Percentiles rank a stretch among this genome's conserved stretches.
phyloP scores from a whole-genome alignment of 2,113 vertebrate species.

The Ammodytes marinus region DNA sequence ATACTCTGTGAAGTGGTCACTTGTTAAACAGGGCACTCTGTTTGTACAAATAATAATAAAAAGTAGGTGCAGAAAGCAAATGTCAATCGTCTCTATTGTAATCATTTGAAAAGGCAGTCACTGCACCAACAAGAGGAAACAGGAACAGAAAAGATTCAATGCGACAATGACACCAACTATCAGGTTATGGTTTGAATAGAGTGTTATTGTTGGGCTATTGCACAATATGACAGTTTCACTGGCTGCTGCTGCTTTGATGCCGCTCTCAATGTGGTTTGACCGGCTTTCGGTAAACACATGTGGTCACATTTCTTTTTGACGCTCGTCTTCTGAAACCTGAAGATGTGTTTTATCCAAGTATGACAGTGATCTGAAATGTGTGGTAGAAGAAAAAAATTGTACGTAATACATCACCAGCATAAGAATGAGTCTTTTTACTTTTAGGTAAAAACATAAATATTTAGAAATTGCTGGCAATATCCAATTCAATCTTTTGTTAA shows the following conservation, averaged over 20 bases:
- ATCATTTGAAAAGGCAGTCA: background rate
- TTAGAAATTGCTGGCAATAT: background rate
- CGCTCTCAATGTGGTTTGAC: slow-evolving; percentile 34
- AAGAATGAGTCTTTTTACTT: background rate
- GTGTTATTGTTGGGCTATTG: background rate
- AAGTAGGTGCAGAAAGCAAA: background rate
- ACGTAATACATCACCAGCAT: background rate
- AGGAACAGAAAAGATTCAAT: background rate
- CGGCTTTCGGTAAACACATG: slow-evolving; percentile 57
- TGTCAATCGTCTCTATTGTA: background rate
- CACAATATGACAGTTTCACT: background rate
- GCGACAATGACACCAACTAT: background rate
- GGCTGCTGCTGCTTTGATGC: background rate
- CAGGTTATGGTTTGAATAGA: background rate
- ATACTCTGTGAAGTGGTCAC: background rate
- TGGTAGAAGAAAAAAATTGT: background rate
- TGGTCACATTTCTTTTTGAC: background rate
- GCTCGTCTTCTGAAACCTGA: background rate
- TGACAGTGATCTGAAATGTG: background rate
- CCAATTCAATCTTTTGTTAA: background rate
- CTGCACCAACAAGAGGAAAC: background rate
- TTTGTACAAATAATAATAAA: background rate
- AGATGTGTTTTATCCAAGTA: background rate
- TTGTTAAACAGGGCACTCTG: background rate
- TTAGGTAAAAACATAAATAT: background rate